These are phyloP conservation scores for Dunckerocampus dactyliophorus DNA, from an alignment of 2,113 vertebrate species.

Conservation along the genomic window DNA sequence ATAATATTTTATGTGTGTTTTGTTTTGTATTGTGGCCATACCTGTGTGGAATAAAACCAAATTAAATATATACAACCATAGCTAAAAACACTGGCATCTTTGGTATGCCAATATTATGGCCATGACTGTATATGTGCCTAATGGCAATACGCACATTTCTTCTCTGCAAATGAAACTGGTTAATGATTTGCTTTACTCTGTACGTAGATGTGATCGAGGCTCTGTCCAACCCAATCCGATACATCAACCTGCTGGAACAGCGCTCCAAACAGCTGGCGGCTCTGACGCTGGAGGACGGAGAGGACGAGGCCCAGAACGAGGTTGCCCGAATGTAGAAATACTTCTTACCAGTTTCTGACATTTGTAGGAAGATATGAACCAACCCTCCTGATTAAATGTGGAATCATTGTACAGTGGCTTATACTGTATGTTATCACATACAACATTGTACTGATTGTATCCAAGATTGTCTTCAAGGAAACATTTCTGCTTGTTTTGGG, in stretches of 20 bases:
- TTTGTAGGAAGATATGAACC: too few relatives aligned
- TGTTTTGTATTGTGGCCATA: not conserved
- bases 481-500: not conserved
- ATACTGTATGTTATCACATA: too few relatives aligned
- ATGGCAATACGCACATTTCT: not conserved
- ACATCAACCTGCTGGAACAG: conserved; percentile 96
- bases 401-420: too few relatives aligned
- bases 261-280: conserved; percentile 94
- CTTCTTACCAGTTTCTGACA: too few relatives aligned
- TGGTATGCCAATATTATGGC: too few relatives aligned
- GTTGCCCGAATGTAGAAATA: conserved; percentile 48
- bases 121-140: not conserved
- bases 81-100: too few relatives aligned
- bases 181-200: not conserved
- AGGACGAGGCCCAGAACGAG: conserved; percentile 89
- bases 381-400: too few relatives aligned
- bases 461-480: not conserved
- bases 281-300: conserved; percentile 86
- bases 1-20: too few relatives aligned
- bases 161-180: not conserved
- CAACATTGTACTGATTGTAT: too few relatives aligned
- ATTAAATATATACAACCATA: too few relatives aligned
- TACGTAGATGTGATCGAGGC: conserved; percentile 93
- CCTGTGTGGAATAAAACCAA: too few relatives aligned
- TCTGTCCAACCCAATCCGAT: conserved; percentile 94